Evolutionary conservation across 1,140 invertebrate species (phyloP), one percentile per base, ranked within the genome.

Genomic region (Vanessa tameamea): DNA sequence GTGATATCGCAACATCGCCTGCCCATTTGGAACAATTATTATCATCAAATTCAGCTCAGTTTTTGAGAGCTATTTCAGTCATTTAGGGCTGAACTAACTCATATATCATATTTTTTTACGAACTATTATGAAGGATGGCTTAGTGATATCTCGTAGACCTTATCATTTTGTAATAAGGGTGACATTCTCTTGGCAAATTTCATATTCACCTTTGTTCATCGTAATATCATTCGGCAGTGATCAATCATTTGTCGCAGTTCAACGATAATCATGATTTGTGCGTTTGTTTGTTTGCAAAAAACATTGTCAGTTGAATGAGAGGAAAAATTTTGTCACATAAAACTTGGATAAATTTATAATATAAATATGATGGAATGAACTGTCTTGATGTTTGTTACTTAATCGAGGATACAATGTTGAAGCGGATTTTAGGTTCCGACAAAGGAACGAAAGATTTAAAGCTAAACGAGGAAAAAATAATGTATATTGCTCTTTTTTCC

Each of bases 181-280:
- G n/a, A 47, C 64, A 70, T 73, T 78, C 57, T 20, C 11, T 48
- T 63, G 31, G 15, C 55, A 65, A 61, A 57, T 65, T 66, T 20
- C 15, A 50, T 75, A 73, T 75, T 75, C 64, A 65, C 57, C 59
- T 78, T 80, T 77, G 76, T 79, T 81, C 66, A 48, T 57, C 69
- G 70, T 84, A 83, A 84, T 81, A 80, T 79, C 76, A 86, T 84
- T 84, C 82, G 50, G 59, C 69, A 73, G 78, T 80, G 78, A 86
- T 86, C 83, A 82, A 86, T 86, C 85, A 86, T 85, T 85, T 86
- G 85, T 86, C 85, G 78, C 80, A 78, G 53, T 76, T 78, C 76
- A 73, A 64, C 76, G 80, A 84, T 86, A 85, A 86, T 86, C 79
- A 84, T 86, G 83, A 86, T 86, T 86, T 86, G 85, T 86, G 83